Conservation (phyloP, 2,797 vertebrate species). For the Balearica regulorum region DNA sequence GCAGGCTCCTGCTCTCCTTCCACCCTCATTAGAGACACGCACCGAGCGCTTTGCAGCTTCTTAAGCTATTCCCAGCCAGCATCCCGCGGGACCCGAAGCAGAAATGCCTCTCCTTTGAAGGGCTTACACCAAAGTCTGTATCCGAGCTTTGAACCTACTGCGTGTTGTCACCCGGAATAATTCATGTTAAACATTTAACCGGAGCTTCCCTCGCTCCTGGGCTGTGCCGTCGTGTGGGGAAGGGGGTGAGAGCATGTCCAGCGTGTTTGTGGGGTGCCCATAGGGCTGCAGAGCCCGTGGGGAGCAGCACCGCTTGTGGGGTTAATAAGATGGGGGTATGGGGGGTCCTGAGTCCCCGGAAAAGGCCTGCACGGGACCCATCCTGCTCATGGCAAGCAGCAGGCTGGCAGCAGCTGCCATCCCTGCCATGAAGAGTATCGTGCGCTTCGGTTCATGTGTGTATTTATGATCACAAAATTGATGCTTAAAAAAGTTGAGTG, state of each 20-base stretch:
- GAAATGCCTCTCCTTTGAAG: conserved; percentile 37
- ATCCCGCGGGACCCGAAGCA: not conserved
- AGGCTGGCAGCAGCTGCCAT: not conserved
- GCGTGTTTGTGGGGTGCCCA: accelerated
- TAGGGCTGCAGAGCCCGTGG: not conserved
- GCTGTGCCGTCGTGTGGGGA: not conserved
- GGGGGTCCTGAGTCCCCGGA: not conserved
- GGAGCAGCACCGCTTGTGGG: not conserved
- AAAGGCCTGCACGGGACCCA: not conserved
- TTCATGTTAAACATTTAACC: not conserved
- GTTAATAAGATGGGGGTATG: not conserved
- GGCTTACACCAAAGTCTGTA: not conserved
- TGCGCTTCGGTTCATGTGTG: no score
- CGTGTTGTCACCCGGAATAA: not conserved
- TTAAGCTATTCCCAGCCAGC: not conserved
- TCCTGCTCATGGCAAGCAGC: not conserved
- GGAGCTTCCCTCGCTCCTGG: not conserved
- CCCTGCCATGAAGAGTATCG: not conserved
- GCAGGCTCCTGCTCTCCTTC: not conserved
- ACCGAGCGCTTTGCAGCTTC: not conserved
- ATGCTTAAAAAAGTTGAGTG: not conserved
- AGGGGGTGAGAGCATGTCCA: not conserved
- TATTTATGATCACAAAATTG: not conserved
- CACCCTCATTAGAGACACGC: not conserved
- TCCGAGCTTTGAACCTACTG: not conserved